A percentile compares a stretch with the other conserved stretches of the same genome.
Evolutionary conservation across 2,797 vertebrate species (phyloP).

Genomic region (Sebastes itinus): DNA sequence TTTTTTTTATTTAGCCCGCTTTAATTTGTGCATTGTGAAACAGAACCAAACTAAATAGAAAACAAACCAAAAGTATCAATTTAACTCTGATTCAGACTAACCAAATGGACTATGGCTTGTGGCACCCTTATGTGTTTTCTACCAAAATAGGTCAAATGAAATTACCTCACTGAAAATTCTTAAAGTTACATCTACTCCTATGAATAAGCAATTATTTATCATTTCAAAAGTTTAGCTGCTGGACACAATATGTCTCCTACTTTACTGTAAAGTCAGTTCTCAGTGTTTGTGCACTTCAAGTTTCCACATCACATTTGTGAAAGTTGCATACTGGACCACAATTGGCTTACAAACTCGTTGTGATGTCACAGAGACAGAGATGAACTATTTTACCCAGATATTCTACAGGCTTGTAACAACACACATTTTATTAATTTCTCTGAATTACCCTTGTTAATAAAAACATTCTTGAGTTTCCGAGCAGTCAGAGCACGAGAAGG

Average conservation of each 20-base stretch:
- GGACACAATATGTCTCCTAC: not conserved
- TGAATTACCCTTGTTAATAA: not conserved
- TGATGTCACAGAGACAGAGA: not conserved
- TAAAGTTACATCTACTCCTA: not conserved
- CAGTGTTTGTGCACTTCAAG: not conserved
- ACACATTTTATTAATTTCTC: accelerated
- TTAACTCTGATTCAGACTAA: accelerated
- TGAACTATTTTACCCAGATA: not conserved
- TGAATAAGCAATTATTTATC: not conserved
- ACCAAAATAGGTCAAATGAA: not conserved
- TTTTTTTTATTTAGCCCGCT: no score
- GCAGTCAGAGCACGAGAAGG: not conserved
- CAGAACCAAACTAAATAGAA: no score
- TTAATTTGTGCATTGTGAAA: no score
- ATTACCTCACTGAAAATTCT: not conserved
- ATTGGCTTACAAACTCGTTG: not conserved
- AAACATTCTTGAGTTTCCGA: not conserved
- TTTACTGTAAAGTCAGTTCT: not conserved
- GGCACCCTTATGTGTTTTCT: no score
- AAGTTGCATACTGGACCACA: not conserved
- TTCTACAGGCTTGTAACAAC: not conserved
- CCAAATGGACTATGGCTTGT: accelerated
- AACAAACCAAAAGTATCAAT: no score
- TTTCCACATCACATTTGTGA: not conserved
- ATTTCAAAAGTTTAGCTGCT: not conserved